Conservation (phyloP, 2,113 vertebrate species). For the Ailurus styani region DNA sequence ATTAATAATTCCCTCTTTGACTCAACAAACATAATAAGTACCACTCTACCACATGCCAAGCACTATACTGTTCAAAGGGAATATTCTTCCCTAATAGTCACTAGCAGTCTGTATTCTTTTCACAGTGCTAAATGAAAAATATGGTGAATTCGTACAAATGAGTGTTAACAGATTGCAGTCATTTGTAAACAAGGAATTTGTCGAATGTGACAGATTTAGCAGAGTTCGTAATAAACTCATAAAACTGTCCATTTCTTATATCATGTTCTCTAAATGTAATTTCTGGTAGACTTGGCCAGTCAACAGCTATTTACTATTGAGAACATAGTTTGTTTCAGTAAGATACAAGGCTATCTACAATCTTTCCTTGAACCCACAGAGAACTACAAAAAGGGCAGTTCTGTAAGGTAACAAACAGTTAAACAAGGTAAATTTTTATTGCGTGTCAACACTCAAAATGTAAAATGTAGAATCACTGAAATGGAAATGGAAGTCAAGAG, state of each 20-base stretch:
- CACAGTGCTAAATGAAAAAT: background rate
- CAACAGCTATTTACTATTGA: background rate
- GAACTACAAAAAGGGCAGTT: background rate
- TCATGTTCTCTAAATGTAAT: background rate
- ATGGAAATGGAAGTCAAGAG: background rate
- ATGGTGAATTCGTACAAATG: background rate
- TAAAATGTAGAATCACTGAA: background rate
- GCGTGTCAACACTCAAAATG: background rate
- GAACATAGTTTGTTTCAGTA: background rate
- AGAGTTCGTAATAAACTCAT: background rate
- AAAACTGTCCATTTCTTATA: background rate
- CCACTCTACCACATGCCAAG: background rate
- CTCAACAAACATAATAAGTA: background rate
- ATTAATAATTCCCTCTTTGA: background rate
- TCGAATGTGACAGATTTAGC: slow-evolving; percentile 11
- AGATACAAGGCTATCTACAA: background rate
- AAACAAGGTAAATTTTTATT: background rate
- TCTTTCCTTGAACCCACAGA: background rate
- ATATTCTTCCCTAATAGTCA: background rate
- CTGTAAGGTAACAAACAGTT: background rate
- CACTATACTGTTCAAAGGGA: background rate
- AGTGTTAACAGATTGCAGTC: background rate
- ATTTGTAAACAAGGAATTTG: slow-evolving; percentile 8
- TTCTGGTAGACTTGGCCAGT: background rate
- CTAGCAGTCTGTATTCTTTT: background rate